Conservation (phyloP, 2,888 invertebrate genomes). For the Drosophila testacea region DNA sequence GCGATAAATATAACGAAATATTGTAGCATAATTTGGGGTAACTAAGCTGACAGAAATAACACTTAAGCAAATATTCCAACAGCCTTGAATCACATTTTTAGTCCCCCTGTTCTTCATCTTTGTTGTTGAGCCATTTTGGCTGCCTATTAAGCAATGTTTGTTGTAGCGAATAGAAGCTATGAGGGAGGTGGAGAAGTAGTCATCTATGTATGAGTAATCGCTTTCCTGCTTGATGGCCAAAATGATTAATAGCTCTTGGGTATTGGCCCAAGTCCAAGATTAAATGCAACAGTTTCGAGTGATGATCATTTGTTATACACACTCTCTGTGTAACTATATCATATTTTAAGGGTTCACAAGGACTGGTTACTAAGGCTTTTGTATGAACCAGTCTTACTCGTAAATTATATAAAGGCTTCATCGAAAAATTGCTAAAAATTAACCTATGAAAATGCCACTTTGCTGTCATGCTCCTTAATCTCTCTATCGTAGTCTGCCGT, state of each 20-base stretch:
- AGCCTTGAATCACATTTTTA: slow-evolving; percentile 53
- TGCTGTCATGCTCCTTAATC: slow-evolving; percentile 24
- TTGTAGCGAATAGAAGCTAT: slow-evolving; percentile 36
- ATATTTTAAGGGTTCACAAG: slow-evolving; percentile 30
- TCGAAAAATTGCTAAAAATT: background rate
- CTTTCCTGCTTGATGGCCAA: slow-evolving; percentile 77
- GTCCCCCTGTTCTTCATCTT: slow-evolving; percentile 22
- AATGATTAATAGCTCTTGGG: slow-evolving; percentile 70
- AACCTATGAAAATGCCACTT: slow-evolving; percentile 14
- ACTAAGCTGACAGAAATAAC: slow-evolving; percentile 82
- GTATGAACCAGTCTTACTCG: background rate
- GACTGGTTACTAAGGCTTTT: slow-evolving; percentile 13
- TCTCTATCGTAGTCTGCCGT: background rate
- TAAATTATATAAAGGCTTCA: slow-evolving; percentile 5
- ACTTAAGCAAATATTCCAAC: slow-evolving; percentile 75
- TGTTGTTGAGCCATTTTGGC: slow-evolving; percentile 64
- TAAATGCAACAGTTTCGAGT: slow-evolving; percentile 76
- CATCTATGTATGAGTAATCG: slow-evolving; percentile 78
- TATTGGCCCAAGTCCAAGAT: slow-evolving; percentile 75
- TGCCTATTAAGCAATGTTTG: slow-evolving; percentile 75
- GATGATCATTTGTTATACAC: slow-evolving; percentile 75
- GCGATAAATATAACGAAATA: slow-evolving; percentile 77
- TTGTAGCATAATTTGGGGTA: slow-evolving; percentile 74
- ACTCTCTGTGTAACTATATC: slow-evolving; percentile 18
- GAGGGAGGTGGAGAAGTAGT: slow-evolving; percentile 19